A percentile compares a stretch with the other conserved stretches of the same genome.
phyloP scores from a whole-genome alignment of 2,113 vertebrate genomes.

The Polyodon spathula region DNA sequence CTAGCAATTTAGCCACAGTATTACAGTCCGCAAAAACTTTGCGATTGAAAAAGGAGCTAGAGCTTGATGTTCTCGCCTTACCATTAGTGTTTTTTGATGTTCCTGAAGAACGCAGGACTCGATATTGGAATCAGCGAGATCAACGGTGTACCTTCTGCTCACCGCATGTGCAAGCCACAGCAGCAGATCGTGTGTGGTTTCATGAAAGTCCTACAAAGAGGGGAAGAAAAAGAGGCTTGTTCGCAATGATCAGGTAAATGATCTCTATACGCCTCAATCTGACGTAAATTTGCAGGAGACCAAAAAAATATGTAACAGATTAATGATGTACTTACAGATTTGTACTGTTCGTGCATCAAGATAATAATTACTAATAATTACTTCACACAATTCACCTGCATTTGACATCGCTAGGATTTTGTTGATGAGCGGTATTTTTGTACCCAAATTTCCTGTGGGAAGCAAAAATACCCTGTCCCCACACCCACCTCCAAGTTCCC shows the following conservation, averaged over 20 bases:
- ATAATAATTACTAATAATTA: slow-evolving; percentile 47
- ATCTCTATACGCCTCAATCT: background rate
- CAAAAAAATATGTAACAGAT: too few relatives aligned
- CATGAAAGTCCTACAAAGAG: slow-evolving; percentile 74
- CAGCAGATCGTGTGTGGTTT: slow-evolving; percentile 66
- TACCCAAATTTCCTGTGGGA: background rate
- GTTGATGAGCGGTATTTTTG: too few relatives aligned
- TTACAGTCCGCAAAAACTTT: background rate
- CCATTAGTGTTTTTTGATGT: slow-evolving; percentile 56
- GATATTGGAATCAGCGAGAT: slow-evolving; percentile 26
- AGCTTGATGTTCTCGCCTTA: slow-evolving; percentile 28
- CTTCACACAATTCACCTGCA: too few relatives aligned
- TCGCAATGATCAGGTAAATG: background rate
- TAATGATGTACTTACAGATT: too few relatives aligned
- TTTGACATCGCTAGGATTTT: too few relatives aligned
- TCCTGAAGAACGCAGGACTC: slow-evolving; percentile 42
- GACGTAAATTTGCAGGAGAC: too few relatives aligned
- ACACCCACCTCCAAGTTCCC: slow-evolving; percentile 32
- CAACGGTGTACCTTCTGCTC: slow-evolving; percentile 41
- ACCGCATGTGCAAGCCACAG: slow-evolving; percentile 71
- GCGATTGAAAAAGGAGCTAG: background rate
- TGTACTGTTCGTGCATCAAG: too few relatives aligned
- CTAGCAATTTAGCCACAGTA: too few relatives aligned
- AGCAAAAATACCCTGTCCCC: slow-evolving; percentile 27
- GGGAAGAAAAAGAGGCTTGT: background rate